Evolutionary conservation across 2,888 invertebrate species (phyloP), one percentile per base, ranked within the genome.

Genomic region (Brachyopa scutellaris): DNA sequence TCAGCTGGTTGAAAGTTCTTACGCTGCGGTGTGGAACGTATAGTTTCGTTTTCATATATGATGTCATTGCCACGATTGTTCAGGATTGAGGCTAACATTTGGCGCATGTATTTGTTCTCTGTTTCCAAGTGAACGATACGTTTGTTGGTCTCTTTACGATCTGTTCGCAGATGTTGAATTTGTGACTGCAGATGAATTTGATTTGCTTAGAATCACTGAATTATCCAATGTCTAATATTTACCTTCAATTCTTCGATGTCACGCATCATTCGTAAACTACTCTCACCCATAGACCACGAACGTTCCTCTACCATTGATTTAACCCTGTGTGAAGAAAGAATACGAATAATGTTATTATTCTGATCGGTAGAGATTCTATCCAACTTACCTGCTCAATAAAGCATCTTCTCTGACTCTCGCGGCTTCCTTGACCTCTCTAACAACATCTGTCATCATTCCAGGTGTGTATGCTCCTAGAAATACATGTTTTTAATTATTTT

Each of bases 371-470:
- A 1, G 21, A 13, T 1, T 13, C 23, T 1, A 9, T 13, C 7
- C n/a, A 31, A 31, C 53, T 80, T 82, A 88, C 89, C 90, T 87
- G 86, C 89, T 90, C 23, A 91, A 92, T 79, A 95, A 89, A n/a
- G 95, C 94, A 88, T 95, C 95, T 86, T 95, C 95, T 11, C 95
- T 91, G 77, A 95, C 91, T 69, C 94, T 91, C 15, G 95, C 93
- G 17, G 95, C 95, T 87, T 95, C 95, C 51, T 95, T 91, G 13
- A 95, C 94, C 90, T 95, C 95, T 29, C 94, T 92, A 84, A 95
- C 94, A 86, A 95, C 90, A 88, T 95, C 95, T 8, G 94, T 92
- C 86, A 95, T 91, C 92, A 94, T 93, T n/a, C 95, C 95, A 1
- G 95, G 95, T 11, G 93, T 93, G 88, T 95, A 95, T 61, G 89